Evolutionary conservation across 2,888 invertebrate genomes (phyloP).

Genomic region (Cantharis nigra): DNA sequence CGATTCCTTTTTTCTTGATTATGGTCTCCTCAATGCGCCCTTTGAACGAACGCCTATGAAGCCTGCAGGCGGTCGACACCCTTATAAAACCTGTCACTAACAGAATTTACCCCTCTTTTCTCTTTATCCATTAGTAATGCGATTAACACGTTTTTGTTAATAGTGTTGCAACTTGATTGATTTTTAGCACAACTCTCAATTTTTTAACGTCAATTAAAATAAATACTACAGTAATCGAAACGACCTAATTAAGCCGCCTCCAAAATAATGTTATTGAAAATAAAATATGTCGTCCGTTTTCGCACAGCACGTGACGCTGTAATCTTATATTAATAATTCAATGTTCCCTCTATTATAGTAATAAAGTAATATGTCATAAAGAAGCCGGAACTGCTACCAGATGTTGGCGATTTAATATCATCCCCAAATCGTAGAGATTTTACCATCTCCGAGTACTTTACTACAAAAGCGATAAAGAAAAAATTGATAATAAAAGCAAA

Average conservation of each 20-base stretch:
- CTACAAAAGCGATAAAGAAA: conserved; percentile 13
- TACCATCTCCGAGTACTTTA: conserved; percentile 28
- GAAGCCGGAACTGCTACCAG: conserved; percentile 52
- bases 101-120: conserved; percentile 45
- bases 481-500: neutral
- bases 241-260: neutral
- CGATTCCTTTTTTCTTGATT: conserved; percentile 9
- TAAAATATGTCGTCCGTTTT: conserved; percentile 24
- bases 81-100: conserved; percentile 55
- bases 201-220: neutral
- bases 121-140: conserved; percentile 51
- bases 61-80: conserved; percentile 53
- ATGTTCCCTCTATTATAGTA: conserved; percentile 58
- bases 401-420: conserved; percentile 56
- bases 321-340: conserved; percentile 59
- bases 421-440: conserved; percentile 38
- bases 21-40: conserved; percentile 22
- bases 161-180: conserved; percentile 50
- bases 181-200: conserved; percentile 43
- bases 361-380: conserved; percentile 57
- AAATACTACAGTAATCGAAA: conserved; percentile 2
- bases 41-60: conserved; percentile 43
- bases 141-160: conserved; percentile 55
- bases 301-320: conserved; percentile 39
- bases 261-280: conserved; percentile 23